These are phyloP conservation scores for Eulemur macaco DNA, from an alignment of 2,113 vertebrate species.

Conservation along the genomic window DNA sequence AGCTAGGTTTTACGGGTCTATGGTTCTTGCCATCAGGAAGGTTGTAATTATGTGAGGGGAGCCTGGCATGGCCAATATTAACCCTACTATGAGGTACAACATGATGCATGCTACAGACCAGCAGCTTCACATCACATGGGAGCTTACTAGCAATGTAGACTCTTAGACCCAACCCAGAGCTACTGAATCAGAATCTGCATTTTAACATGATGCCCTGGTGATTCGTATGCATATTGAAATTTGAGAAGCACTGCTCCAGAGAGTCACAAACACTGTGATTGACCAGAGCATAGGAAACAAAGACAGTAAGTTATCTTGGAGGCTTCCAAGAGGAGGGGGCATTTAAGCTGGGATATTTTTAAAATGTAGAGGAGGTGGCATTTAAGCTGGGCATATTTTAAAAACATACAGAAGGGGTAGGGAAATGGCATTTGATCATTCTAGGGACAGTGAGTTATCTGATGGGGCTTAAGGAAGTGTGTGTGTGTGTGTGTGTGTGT, in stretches of 20 bases:
- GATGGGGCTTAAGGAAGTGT: background rate
- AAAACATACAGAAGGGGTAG: background rate
- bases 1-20: background rate
- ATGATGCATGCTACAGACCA: fast-evolving
- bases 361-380: background rate
- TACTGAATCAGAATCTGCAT: background rate
- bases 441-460: background rate
- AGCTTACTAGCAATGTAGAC: background rate
- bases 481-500: background rate
- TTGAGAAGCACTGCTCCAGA: background rate
- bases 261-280: background rate
- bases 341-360: background rate
- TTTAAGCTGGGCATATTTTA: background rate
- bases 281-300: background rate
- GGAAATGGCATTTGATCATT: background rate
- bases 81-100: background rate
- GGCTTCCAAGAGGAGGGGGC: background rate
- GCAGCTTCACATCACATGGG: background rate
- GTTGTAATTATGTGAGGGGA: background rate
- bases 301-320: background rate
- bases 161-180: background rate
- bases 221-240: background rate
- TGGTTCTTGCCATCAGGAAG: background rate
- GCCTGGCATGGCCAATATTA: background rate
- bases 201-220: background rate